Evolutionary conservation across 2,113 vertebrate genomes (phyloP), one percentile per base, ranked within the genome.

Genomic region (Donacobius atricapilla): DNA sequence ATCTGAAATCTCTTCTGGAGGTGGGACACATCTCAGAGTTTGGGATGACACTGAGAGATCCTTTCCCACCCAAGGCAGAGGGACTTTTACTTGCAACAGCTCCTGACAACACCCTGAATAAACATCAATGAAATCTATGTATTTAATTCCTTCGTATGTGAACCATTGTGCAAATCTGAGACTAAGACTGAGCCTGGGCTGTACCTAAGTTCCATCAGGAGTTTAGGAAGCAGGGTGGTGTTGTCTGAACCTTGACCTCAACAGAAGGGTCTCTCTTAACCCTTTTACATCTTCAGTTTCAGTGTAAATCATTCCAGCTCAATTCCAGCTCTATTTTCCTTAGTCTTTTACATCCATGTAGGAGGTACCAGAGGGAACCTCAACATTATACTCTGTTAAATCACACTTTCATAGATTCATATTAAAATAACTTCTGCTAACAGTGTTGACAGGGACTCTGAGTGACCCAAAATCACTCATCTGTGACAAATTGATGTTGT

Each of bases 391-490:
- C 15, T 57, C 51, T 63, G 15, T 37, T 56, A 77, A 77, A 83
- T 56, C 35, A 37, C 63, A 54, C 31, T 54, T 76, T 56, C 25
- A 42, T 27, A 63, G 37, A 61, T 83, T 54, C 35, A 16, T 53
- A 37, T 37, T 63, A 56, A 90, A 77, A 48, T 13, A 27, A 60
- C 53, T 68, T 75, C 18, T 53, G 28, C 47, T 27, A 54, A 76
- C 17, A 61, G 48, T 7, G 0, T 42, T 83, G 47, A 48, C 0
- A 1, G 25, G 16, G 63, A 63, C 45, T 25, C 54, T 23, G 54
- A 69, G 56, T 56, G 79, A 69, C 63, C 54, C 56, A 70, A 63
- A 56, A 48, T 77, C 87, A 33, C 25, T 77, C 63, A 37, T 42
- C 31, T 56, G 42, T 7, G 7, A 63, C 79, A 90, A 90, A 77